Percentiles rank a stretch among this genome's conserved stretches.
These are phyloP conservation scores for Psilopogon haemacephalus DNA, from an alignment of 2,113 vertebrate genomes.

Conservation along the genomic window DNA sequence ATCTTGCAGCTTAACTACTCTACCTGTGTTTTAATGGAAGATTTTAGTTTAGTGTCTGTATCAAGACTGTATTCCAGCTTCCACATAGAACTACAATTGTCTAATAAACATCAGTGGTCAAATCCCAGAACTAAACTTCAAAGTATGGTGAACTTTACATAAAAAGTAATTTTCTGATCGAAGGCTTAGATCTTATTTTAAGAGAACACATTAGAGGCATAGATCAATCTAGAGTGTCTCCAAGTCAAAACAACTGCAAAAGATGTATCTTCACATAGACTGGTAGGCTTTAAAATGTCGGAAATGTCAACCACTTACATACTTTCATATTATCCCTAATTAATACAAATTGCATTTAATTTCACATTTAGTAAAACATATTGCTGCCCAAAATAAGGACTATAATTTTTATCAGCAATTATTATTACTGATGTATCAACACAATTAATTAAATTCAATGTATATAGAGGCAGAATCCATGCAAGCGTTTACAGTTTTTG, in stretches of 20 bases:
- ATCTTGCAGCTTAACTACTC: neutral
- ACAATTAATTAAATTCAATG: constrained; percentile 75
- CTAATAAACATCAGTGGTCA: constrained; percentile 34
- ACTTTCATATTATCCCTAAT: constrained; percentile 69
- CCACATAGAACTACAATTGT: constrained; percentile 32
- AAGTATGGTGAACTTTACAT: neutral
- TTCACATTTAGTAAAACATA: constrained; percentile 74
- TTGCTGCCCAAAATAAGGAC: constrained; percentile 71
- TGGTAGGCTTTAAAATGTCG: constrained; percentile 60
- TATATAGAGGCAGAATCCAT: constrained; percentile 62
- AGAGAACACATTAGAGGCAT: neutral
- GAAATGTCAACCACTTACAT: constrained; percentile 67
- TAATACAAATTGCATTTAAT: constrained; percentile 69
- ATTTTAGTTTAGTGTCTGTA: neutral
- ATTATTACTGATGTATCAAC: constrained; percentile 72
- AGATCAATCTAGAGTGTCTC: constrained; percentile 13
- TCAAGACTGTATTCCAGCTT: constrained; percentile 3
- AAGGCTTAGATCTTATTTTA: neutral
- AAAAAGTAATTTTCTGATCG: constrained; percentile 30
- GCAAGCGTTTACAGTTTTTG: constrained; percentile 61
- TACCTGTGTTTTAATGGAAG: neutral
- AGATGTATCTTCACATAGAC: constrained; percentile 50
- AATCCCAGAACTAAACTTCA: constrained; percentile 24
- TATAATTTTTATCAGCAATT: constrained; percentile 73
- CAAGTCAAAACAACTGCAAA: constrained; percentile 53